Evolutionary conservation across 92 coral and sea anemone species (phyloP), one percentile per base, ranked within the genome.

Genomic region (Galaxea fascicularis): DNA sequence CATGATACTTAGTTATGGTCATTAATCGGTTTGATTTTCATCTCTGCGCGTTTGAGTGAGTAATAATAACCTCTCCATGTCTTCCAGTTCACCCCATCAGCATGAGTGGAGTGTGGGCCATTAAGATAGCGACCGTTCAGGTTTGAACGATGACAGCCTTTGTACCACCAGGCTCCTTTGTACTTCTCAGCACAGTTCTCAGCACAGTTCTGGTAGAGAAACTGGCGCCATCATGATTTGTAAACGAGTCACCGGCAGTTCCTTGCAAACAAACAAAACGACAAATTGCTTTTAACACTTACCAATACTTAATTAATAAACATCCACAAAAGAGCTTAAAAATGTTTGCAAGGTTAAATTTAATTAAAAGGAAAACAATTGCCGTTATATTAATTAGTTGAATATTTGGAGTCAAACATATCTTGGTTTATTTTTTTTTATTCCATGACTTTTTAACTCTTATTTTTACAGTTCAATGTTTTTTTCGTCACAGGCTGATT

Each of bases 91-190:
- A 87, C 83, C 4, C 91, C 91, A 13, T 74, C 44, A 24, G 83
- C 84, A 13, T 13, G 65, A 11, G 79, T 29, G 4, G 24, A 35
- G 27, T 52, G 71, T 0, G 15, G 13, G 16, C 78, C 88, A 11
- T 76, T 71, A 52, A 0, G 85, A 59, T 91, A 91, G 54, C 20
- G 54, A 30, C 91, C 93, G 53, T 90, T 90, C 66, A 90, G 76
- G 74, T 90, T 90, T 9, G 85, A 58, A 0, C 35, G 0, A 45
- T 53, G 85, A 41, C 93, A 90, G 11, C 0, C 10, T 0, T 11
- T 28, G 21, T 82, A 86, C 93, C 93, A 90, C 93, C 93, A 90
- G 51, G 85, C 93, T 65, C 93, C 90, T 29, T 69, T 59, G 57
- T 9, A 76, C 3, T 0, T 0, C 7, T 10, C 12, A 12, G 93